Evolutionary conservation across 2,113 vertebrate genomes (phyloP), one percentile per base, ranked within the genome.

Genomic region (Psilopsiagon aurifrons): DNA sequence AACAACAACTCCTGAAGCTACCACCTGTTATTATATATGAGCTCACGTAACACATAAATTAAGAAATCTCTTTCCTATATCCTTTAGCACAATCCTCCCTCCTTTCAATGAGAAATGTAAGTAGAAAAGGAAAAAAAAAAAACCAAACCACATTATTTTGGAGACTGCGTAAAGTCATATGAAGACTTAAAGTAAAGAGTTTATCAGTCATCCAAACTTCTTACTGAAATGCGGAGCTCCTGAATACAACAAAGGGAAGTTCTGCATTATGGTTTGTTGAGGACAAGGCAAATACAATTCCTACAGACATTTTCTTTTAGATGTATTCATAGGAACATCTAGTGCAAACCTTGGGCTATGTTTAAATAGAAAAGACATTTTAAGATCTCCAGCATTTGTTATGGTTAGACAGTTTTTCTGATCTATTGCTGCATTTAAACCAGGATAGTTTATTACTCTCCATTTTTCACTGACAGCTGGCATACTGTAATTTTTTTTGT

Each of bases 341-440:
- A 68, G 33, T 92, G 49, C n/a, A 92, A 87, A 92, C 78, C 69
- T 94, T 88, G 44, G 66, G 79, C 59, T 90, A 94, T 39, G 44
- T 80, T 94, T 94, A 96, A 95, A 88, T 52, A 83, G 77, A 83
- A 95, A 74, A 57, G 28, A 31, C 25, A 39, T 43, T 92, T 95
- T 85, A 51, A 86, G 80, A 62, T 47, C 75, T 88, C 90, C 82
- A 92, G 46, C 46, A 91, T 39, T 49, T 71, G 54, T 75, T 94
- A 74, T 18, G 22, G 81, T 83, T 80, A 78, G 54, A 63, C 31
- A 49, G 35, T 47, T 94, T 90, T 96, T 83, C 78, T 94, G 93
- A 94, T 92, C 54, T 93, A 94, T 66, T 88, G 69, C 76, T 79
- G 55, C 57, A 71, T 94, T 94, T 97, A 83, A 28, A 84, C 49